Evolutionary conservation across 2,888 invertebrate genomes (phyloP).

Genomic region (Creontiades dilutus): DNA sequence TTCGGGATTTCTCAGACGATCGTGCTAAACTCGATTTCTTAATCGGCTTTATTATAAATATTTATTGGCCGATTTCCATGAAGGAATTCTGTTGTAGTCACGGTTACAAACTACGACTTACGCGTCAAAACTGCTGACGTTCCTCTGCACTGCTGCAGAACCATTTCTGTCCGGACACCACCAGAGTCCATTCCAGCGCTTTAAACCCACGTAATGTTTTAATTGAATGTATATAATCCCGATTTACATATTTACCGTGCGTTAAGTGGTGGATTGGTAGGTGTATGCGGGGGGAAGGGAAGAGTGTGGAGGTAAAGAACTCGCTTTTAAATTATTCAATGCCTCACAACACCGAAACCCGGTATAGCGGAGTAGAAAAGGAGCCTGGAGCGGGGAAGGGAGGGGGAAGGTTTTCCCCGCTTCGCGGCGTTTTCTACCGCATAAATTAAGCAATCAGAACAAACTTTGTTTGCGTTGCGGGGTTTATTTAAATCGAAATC

Average conservation of each 20-base stretch:
- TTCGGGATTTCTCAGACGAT: too few species aligned
- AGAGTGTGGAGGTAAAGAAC: constrained; percentile 27
- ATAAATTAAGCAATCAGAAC: constrained; percentile 54
- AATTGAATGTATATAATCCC: neutral
- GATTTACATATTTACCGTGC: constrained; percentile 42
- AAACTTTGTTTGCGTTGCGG: constrained; percentile 44
- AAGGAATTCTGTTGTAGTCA: too few species aligned
- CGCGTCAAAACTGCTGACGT: too few species aligned
- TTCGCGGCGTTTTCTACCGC: constrained; percentile 36
- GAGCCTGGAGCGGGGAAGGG: neutral
- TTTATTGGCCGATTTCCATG: too few species aligned
- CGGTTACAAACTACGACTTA: too few species aligned
- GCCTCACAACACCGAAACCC: constrained; percentile 4
- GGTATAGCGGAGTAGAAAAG: constrained; percentile 20
- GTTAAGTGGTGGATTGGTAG: neutral
- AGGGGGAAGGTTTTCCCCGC: constrained; percentile 9
- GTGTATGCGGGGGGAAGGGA: neutral
- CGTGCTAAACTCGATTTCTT: too few species aligned
- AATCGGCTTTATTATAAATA: too few species aligned
- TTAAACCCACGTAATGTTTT: too few species aligned
- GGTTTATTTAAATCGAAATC: constrained; percentile 51
- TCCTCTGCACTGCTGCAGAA: too few species aligned
- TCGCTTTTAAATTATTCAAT: constrained; percentile 40
- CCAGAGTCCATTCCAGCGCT: too few species aligned
- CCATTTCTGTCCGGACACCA: too few species aligned